Conservation (phyloP, 1,140 invertebrate species). For the Bilobella aurantiaca region DNA sequence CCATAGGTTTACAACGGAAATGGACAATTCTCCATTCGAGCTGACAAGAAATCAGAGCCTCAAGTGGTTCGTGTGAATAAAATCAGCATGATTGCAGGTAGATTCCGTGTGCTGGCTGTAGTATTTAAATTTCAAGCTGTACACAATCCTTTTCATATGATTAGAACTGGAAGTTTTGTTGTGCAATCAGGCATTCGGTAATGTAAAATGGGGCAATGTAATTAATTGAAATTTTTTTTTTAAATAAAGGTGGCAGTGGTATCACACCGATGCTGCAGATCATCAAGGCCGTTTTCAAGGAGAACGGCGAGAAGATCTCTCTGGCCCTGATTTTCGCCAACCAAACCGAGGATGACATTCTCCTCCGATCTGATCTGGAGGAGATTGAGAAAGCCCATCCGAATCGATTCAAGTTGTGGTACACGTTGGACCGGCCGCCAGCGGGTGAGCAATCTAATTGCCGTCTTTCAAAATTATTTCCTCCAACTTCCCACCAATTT, state of each 20-base stretch:
- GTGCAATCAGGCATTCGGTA: no score
- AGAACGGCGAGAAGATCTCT: constrained; percentile 71
- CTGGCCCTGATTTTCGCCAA: constrained; percentile 91
- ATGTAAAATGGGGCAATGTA: constrained; percentile 39
- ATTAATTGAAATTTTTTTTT: constrained; percentile 12
- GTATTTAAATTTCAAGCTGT: no score
- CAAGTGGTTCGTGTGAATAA: constrained; percentile 55
- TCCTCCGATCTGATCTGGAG: constrained; percentile 81
- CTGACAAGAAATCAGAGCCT: constrained; percentile 76
- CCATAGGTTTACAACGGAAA: constrained; percentile 52
- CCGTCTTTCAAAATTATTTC: no score
- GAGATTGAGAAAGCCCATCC: constrained; percentile 59
- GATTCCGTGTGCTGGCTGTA: no score
- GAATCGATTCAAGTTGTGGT: constrained; percentile 82
- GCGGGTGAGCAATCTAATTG: constrained; percentile 64
- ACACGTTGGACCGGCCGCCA: constrained; percentile 73
- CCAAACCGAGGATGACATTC: constrained; percentile 92
- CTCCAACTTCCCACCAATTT: no score
- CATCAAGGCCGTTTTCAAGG: constrained; percentile 64
- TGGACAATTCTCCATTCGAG: constrained; percentile 74
- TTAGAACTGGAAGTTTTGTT: no score
- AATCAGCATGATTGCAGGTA: constrained; percentile 72
- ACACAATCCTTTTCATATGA: no score
- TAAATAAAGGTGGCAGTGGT: constrained; percentile 72
- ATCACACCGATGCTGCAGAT: constrained; percentile 96